Conservation (phyloP, 2,797 vertebrate species). For the Champsocephalus esox region DNA sequence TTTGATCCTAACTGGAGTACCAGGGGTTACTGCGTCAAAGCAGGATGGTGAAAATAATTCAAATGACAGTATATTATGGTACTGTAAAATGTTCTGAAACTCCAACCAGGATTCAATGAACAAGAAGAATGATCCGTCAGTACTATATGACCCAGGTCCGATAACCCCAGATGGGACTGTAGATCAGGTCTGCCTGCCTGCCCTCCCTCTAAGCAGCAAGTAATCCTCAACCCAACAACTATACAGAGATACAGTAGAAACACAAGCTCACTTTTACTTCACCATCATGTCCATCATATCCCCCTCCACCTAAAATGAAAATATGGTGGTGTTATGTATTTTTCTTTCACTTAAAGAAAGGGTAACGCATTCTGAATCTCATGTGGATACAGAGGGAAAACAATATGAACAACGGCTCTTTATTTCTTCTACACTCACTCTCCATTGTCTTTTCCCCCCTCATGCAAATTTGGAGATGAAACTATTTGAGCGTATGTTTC, state of each 20-base stretch:
- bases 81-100: conserved; percentile 46
- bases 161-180: conserved; percentile 58
- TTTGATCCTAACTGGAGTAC: conserved; percentile 46
- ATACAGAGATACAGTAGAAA: conserved; percentile 69
- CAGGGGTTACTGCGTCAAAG: conserved; percentile 30
- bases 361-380: conserved; percentile 25
- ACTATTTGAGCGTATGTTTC: conserved; percentile 55
- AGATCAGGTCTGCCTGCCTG: conserved; percentile 70
- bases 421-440: conserved; percentile 35
- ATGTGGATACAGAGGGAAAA: conserved; percentile 16
- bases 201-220: conserved; percentile 82
- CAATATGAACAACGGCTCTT: conserved; percentile 35
- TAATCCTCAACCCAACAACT: conserved; percentile 73
- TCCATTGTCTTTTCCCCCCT: conserved; percentile 48
- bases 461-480: conserved; percentile 86
- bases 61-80: conserved; percentile 13
- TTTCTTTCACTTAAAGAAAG: conserved; percentile 37
- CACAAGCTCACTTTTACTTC: conserved; percentile 38
- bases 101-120: conserved; percentile 53
- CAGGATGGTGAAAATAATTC: conserved; percentile 21
- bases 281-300: conserved; percentile 23
- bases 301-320: conserved; percentile 26
- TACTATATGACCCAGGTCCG: conserved; percentile 57
- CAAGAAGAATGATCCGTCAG: conserved; percentile 48
- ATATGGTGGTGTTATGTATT: conserved; percentile 12